Base-by-base conservation (phyloP, 2,888 invertebrate species). In the Cremastinae sp. region DNA sequence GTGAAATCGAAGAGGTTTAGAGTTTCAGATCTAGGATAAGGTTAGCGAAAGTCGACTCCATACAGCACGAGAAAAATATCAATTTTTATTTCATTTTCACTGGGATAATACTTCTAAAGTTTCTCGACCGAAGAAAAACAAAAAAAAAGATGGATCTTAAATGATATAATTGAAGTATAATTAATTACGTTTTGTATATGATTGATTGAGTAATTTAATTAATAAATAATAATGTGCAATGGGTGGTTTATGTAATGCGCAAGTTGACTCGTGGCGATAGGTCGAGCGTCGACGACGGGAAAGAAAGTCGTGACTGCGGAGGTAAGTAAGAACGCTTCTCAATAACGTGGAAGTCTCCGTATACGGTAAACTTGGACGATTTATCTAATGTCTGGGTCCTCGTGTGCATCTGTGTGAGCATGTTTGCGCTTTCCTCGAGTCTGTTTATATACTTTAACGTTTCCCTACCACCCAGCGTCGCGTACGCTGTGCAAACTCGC, bases 311-410 rank as follows among this genome's bases (percentile, higher is more conserved):
- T 36, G 62, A 68, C 64, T 64, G 7, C 1, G 49, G 34, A 49
- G 12, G 43, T 16, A 58, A 73, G 64, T 58, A 66, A 9, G 18
- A 45, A 38, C 56, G 73, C 77, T 80, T 79, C 81, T 79, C 82
- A 79, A 82, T 82, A 84, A 82, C 79, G 75, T 28, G 28, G 28
- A 28, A 28, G 28, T 28, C 28, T 58, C 70, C 65, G 49, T 47
- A 66, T 61, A 41, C 36, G 74, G 69, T 70, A 86, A 62, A 87
- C 85, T 87, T 86, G 62, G 81, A 83, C 85, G 78, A 87, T 87
- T 86, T 86, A 86, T 87, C 86, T 86, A 83, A 86, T 84, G 82
- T 81, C 83, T 28, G 28, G 28, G 5, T 28, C 78, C 79, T 78
- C 79, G 58, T 73, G 66, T 38, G 59, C 53, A 54, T 53, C 36